phyloP scores from a whole-genome alignment of 2,888 invertebrate genomes.

The Chromoteleia sp. region DNA sequence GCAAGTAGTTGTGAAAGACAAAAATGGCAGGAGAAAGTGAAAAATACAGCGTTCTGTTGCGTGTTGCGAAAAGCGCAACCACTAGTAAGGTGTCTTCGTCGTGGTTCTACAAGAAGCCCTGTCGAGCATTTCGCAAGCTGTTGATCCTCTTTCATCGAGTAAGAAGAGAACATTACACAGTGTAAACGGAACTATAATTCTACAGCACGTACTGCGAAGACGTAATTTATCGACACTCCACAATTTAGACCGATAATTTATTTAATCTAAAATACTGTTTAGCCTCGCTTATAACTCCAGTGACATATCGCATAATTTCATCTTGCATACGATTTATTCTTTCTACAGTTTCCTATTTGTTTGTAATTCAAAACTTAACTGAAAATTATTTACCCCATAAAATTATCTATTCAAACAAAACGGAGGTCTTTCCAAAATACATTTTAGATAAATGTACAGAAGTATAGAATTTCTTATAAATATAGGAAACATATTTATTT shows the following conservation, averaged over 20 bases:
- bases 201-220: neutral
- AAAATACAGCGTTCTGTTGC: neutral
- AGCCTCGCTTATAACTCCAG: too few relatives aligned
- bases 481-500: too few relatives aligned
- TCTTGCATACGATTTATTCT: too few relatives aligned
- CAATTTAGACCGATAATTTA: neutral
- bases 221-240: slow-evolving; percentile 12
- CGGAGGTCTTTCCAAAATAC: too few relatives aligned
- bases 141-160: neutral
- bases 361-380: too few relatives aligned
- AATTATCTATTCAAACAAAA: too few relatives aligned
- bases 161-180: slow-evolving; percentile 9
- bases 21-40: slow-evolving; percentile 21
- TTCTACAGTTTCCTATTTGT: too few relatives aligned
- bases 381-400: too few relatives aligned
- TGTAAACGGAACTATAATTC: slow-evolving; percentile 8
- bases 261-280: slow-evolving; percentile 3
- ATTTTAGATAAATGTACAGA: too few relatives aligned
- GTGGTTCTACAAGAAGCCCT: slow-evolving; percentile 11
- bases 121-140: slow-evolving; percentile 21
- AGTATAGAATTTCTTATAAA: too few relatives aligned
- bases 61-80: slow-evolving; percentile 11
- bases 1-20: slow-evolving; percentile 21
- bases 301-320: too few relatives aligned
- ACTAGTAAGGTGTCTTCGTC: slow-evolving; percentile 2